Conservation (phyloP, 92 coral and sea anemone species). For the Parazoanthus darwini region DNA sequence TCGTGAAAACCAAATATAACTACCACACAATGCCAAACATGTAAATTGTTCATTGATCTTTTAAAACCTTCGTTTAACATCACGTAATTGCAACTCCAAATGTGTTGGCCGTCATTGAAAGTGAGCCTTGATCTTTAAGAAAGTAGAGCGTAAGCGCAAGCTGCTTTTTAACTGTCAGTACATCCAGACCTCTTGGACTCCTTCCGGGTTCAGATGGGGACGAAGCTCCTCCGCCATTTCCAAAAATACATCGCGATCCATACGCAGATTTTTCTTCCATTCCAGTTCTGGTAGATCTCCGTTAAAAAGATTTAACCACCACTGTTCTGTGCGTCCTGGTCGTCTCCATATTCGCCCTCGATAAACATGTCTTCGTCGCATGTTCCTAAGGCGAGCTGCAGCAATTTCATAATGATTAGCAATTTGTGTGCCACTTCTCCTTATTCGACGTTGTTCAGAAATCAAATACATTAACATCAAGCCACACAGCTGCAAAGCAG, state of each 20-base stretch:
- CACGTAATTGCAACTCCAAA: neutral
- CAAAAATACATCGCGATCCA: slow-evolving; percentile 19
- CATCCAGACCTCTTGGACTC: slow-evolving; percentile 55
- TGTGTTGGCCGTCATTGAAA: slow-evolving; percentile 57
- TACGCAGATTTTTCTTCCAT: slow-evolving; percentile 49
- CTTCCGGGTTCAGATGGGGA: slow-evolving; percentile 48
- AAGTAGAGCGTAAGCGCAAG: slow-evolving; percentile 53
- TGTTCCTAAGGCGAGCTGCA: slow-evolving; percentile 46
- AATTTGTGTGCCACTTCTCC: slow-evolving; percentile 43
- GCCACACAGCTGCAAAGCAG: slow-evolving; percentile 58
- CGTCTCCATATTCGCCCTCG: slow-evolving; percentile 49
- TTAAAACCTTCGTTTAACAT: neutral
- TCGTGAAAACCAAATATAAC: neutral
- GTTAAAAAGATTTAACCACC: slow-evolving; percentile 60
- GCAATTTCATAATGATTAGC: slow-evolving; percentile 47
- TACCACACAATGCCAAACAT: neutral
- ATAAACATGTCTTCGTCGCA: slow-evolving; percentile 42
- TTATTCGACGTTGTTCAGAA: slow-evolving; percentile 35
- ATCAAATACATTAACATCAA: slow-evolving; percentile 44
- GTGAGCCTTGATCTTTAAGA: slow-evolving; percentile 56
- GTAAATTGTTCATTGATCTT: neutral
- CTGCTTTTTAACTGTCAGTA: slow-evolving; percentile 49
- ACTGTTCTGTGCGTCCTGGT: slow-evolving; percentile 56
- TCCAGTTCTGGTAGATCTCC: slow-evolving; percentile 44
- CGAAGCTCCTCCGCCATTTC: slow-evolving; percentile 31